phyloP scores from a whole-genome alignment of 2,888 invertebrate species.

The Oxystoma pomonae region DNA sequence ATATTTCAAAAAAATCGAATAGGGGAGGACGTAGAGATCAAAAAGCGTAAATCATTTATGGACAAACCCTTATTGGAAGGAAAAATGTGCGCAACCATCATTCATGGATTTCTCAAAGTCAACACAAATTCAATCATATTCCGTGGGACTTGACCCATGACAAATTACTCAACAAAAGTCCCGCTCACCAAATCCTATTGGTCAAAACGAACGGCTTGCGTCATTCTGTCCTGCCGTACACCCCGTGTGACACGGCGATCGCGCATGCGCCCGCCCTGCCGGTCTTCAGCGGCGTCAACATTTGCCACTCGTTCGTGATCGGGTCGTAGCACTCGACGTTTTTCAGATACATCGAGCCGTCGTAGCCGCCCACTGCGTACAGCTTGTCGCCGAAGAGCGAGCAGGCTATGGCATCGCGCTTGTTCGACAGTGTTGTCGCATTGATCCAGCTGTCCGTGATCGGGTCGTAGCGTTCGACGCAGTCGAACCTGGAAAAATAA shows the following conservation, averaged over 20 bases:
- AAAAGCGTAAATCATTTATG: too few relatives aligned
- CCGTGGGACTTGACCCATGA: too few relatives aligned
- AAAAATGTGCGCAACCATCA: too few relatives aligned
- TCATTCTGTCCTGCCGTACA: constrained; percentile 20
- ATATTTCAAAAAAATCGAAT: too few relatives aligned
- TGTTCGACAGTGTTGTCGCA: constrained; percentile 77
- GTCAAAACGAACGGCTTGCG: neutral
- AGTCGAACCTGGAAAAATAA: constrained; percentile 60
- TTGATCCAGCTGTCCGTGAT: constrained; percentile 80
- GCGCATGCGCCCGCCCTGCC: constrained; percentile 89
- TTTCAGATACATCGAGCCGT: constrained; percentile 82
- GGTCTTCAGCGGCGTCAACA: constrained; percentile 73
- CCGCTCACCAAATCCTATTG: neutral
- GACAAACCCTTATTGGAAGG: too few relatives aligned
- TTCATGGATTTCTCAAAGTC: too few relatives aligned
- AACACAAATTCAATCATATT: too few relatives aligned
- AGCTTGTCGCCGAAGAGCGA: constrained; percentile 79
- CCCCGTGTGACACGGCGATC: constrained; percentile 53
- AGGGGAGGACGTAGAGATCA: too few relatives aligned
- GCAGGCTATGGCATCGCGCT: constrained; percentile 85
- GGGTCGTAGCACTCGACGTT: constrained; percentile 90
- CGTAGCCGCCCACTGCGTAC: constrained; percentile 86
- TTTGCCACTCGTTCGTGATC: constrained; percentile 72
- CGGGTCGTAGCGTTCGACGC: constrained; percentile 61
- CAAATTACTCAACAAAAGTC: neutral